phyloP scores from a whole-genome alignment of 2,113 vertebrate genomes.

The Donacobius atricapilla region DNA sequence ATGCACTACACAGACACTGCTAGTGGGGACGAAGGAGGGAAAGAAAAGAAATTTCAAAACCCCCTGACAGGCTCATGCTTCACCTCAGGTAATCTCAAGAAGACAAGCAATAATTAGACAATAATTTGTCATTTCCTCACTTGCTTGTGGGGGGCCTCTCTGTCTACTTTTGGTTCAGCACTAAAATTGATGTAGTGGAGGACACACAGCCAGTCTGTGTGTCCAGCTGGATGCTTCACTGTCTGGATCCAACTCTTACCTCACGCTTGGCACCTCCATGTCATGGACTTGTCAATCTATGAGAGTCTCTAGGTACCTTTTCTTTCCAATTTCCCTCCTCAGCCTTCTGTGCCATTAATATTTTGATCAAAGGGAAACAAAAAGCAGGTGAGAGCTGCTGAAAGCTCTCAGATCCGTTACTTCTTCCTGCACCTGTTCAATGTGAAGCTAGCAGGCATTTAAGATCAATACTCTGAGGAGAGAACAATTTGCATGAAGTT shows the following conservation, averaged over 20 bases:
- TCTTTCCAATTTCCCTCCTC: background rate
- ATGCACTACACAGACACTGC: background rate
- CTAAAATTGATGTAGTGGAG: background rate
- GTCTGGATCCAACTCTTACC: background rate
- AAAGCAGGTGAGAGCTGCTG: background rate
- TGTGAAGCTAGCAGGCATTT: background rate
- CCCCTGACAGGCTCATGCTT: background rate
- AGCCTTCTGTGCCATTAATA: background rate
- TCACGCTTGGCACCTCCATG: fast-evolving
- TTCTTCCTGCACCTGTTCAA: background rate
- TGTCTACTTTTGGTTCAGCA: background rate
- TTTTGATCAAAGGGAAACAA: slow-evolving; percentile 15
- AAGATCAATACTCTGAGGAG: background rate
- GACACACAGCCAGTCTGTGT: fast-evolving
- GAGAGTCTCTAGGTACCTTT: background rate
- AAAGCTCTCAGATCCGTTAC: background rate
- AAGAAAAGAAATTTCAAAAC: background rate
- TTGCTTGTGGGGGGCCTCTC: background rate
- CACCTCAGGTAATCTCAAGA: background rate
- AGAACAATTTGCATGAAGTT: background rate
- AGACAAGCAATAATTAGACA: background rate
- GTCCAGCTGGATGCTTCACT: background rate
- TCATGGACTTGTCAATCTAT: background rate
- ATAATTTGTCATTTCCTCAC: background rate
- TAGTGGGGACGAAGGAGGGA: background rate